Conservation (phyloP, 2,888 invertebrate genomes). For the Lamellibrachia satsuma region DNA sequence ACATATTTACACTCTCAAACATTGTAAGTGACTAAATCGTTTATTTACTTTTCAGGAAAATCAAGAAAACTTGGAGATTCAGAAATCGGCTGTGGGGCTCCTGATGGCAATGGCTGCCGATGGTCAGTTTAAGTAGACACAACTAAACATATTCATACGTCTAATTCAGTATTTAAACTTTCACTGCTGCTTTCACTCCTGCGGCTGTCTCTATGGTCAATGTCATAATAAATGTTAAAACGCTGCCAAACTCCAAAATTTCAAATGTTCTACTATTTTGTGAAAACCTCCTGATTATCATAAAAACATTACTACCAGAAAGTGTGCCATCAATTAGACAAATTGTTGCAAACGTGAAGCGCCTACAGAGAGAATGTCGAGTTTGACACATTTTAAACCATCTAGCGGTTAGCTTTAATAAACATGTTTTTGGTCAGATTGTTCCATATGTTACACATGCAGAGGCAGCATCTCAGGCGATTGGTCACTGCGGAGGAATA, state of each 20-base stretch:
- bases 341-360: too few species aligned
- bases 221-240: background rate
- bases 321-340: too few species aligned
- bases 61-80: slow-evolving; percentile 46
- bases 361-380: too few species aligned
- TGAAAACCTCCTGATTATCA: too few species aligned
- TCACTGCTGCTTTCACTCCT: background rate
- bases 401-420: too few species aligned
- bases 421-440: background rate
- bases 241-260: too few species aligned
- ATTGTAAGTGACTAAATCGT: background rate
- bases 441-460: slow-evolving; percentile 25
- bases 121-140: slow-evolving; percentile 43
- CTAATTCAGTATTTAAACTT: slow-evolving; percentile 9
- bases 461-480: slow-evolving; percentile 51
- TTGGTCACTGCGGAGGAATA: slow-evolving; percentile 56
- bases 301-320: too few species aligned
- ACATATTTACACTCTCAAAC: background rate
- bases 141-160: background rate
- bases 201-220: background rate
- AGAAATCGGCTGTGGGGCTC: slow-evolving; percentile 51
- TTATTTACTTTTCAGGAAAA: slow-evolving; percentile 44
- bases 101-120: slow-evolving; percentile 58
- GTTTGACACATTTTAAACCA: too few species aligned
- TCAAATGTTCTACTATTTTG: too few species aligned